Percentiles rank a stretch among this genome's conserved stretches.
Evolutionary conservation across 1,140 invertebrate species (phyloP).

Genomic region (Aphaenogaster rudis): DNA sequence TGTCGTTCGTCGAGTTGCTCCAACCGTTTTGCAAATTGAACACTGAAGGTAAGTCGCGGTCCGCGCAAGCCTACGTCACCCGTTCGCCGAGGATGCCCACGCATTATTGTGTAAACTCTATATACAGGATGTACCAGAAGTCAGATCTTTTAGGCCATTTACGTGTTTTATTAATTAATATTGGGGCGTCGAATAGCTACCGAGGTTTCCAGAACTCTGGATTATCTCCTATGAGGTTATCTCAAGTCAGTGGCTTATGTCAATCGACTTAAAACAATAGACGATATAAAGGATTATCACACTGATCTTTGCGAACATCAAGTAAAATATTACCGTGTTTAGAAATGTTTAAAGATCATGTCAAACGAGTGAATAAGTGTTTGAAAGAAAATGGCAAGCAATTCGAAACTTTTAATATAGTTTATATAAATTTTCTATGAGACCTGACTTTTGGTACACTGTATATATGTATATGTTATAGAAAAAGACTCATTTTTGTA

Average conservation of each 20-base stretch:
- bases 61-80: neutral
- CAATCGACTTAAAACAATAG: neutral
- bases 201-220: neutral
- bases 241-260: neutral
- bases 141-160: too few species aligned
- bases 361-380: neutral
- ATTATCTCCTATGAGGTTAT: neutral
- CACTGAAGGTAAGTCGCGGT: conserved; percentile 90
- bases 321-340: neutral
- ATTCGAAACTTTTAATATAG: neutral
- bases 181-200: neutral
- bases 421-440: neutral
- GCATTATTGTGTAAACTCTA: neutral
- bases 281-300: too few species aligned
- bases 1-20: conserved; percentile 95
- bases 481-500: too few species aligned
- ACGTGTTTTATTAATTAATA: neutral
- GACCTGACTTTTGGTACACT: neutral
- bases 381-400: neutral
- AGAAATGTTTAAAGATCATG: neutral
- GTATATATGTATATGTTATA: neutral
- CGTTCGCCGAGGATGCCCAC: neutral
- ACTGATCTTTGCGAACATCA: neutral
- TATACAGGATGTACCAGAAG: neutral
- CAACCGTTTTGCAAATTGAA: conserved; percentile 95